Evolutionary conservation across 2,888 invertebrate genomes (phyloP).

Genomic region (Griposia aprilina): DNA sequence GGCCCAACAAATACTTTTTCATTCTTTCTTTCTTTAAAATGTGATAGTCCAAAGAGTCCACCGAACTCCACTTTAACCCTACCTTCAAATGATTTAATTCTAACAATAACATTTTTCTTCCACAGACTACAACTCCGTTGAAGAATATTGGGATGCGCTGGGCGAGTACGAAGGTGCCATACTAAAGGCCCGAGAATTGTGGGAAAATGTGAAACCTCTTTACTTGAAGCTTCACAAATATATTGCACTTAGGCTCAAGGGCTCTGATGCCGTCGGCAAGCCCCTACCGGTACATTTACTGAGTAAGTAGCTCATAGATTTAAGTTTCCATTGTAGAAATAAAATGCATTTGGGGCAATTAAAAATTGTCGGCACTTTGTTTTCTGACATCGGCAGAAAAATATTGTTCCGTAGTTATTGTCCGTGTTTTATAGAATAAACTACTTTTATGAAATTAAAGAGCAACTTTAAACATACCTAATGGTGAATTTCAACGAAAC

Average conservation of each 20-base stretch:
- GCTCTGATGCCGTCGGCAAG: slow-evolving; percentile 85
- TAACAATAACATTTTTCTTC: slow-evolving; percentile 48
- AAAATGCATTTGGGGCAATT: neutral
- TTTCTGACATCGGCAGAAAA: neutral
- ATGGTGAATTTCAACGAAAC: neutral
- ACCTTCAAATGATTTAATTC: neutral
- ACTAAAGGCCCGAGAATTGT: slow-evolving; percentile 87
- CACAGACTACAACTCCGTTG: slow-evolving; percentile 83
- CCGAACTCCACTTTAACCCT: too few relatives aligned
- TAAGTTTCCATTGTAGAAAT: slow-evolving; percentile 11
- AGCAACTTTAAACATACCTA: neutral
- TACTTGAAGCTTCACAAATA: slow-evolving; percentile 90
- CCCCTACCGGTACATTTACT: slow-evolving; percentile 88
- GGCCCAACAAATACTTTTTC: too few relatives aligned
- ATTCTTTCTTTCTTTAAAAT: too few relatives aligned
- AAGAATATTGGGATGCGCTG: slow-evolving; percentile 90
- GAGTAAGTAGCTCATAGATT: slow-evolving; percentile 83
- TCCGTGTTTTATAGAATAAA: neutral
- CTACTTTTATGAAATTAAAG: neutral
- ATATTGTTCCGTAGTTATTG: slow-evolving; percentile 1
- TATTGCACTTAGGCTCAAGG: slow-evolving; percentile 86
- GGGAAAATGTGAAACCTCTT: slow-evolving; percentile 89
- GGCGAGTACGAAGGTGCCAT: slow-evolving; percentile 89
- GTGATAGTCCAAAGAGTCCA: too few relatives aligned
- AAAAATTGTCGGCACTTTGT: neutral